phyloP scores from a whole-genome alignment of 2,113 vertebrate species.

The Atlantisia rogersi region DNA sequence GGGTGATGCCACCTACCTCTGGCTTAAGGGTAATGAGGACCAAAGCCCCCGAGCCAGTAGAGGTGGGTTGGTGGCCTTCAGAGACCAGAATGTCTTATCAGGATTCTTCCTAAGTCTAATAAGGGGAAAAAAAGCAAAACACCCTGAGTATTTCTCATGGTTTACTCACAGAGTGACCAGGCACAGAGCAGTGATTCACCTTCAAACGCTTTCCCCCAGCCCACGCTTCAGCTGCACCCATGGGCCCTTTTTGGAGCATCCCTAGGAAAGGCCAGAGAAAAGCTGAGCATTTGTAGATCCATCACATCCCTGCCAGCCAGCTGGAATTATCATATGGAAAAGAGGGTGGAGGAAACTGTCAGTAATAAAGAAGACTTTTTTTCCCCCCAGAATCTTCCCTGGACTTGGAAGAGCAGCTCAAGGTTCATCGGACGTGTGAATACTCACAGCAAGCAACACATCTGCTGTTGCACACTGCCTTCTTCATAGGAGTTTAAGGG shows the following conservation, averaged over 20 bases:
- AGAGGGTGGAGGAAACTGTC: background rate
- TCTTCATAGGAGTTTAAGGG: background rate
- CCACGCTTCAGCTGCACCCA: background rate
- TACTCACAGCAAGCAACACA: fast-evolving
- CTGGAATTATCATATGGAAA: background rate
- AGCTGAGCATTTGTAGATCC: background rate
- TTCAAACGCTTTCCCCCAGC: background rate
- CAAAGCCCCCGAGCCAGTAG: background rate
- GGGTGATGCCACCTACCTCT: background rate
- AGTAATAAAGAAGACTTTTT: fast-evolving
- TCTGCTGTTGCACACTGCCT: background rate
- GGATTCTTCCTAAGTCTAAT: background rate
- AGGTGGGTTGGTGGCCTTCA: background rate
- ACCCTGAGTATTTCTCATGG: background rate
- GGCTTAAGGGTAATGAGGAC: background rate
- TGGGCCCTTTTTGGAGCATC: background rate
- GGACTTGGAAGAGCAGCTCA: background rate
- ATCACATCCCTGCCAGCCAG: background rate
- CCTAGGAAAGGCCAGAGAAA: fast-evolving
- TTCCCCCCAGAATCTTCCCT: background rate
- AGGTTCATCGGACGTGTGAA: background rate
- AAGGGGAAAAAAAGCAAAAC: background rate
- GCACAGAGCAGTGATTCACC: background rate
- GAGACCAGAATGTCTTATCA: background rate
- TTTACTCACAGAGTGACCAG: background rate